Conservation (phyloP, 2,113 vertebrate species). For the Hippocampus mohnikei region DNA sequence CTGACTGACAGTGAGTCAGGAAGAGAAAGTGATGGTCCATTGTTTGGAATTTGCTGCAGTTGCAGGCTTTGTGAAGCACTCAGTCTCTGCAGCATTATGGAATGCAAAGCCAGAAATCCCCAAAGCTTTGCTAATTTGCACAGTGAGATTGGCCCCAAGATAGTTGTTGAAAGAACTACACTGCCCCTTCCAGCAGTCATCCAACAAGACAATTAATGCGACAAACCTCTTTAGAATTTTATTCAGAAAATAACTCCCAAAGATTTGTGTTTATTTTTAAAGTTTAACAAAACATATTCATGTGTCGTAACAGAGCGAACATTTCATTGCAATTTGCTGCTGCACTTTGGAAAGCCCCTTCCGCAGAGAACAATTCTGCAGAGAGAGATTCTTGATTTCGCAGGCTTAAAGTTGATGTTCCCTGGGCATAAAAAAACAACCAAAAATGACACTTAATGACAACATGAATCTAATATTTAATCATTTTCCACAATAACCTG, state of each 20-base stretch:
- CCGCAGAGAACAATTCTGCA: too few species aligned
- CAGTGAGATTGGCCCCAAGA: constrained; percentile 52
- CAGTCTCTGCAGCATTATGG: constrained; percentile 70
- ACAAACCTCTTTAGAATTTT: constrained; percentile 7
- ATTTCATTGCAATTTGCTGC: not conserved
- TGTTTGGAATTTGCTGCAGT: constrained; percentile 78
- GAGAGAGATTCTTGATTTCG: too few species aligned
- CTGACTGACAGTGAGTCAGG: constrained; percentile 53
- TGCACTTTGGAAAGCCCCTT: not conserved
- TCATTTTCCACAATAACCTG: too few species aligned
- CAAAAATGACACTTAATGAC: too few species aligned
- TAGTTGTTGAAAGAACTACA: constrained; percentile 55
- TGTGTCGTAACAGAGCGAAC: not conserved
- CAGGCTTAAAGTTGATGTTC: too few species aligned
- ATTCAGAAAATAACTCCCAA: constrained; percentile 1
- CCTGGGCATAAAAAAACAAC: too few species aligned
- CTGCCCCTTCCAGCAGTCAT: constrained; percentile 37
- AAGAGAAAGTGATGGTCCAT: constrained; percentile 49
- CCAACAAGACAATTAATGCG: constrained; percentile 8
- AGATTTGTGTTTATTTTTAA: not conserved
- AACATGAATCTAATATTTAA: too few species aligned
- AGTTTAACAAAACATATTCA: not conserved
- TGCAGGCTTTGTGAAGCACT: constrained; percentile 66
- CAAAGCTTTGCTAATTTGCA: constrained; percentile 72
- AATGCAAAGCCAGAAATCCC: constrained; percentile 77